Evolutionary conservation across 2,888 invertebrate species (phyloP).

Genomic region (Ecdyonurus torrentis): DNA sequence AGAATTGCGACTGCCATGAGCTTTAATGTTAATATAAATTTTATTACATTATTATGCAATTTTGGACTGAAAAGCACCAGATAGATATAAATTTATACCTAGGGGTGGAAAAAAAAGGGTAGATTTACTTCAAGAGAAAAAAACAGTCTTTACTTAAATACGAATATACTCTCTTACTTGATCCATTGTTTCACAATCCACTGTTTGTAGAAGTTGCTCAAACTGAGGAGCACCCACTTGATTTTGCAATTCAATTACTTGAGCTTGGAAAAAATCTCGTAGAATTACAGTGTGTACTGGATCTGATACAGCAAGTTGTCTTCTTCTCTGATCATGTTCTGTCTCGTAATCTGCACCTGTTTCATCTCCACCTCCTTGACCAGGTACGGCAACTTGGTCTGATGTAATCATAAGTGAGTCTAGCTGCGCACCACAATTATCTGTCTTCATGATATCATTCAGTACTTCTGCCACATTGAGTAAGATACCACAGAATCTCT

Average conservation of each 20-base stretch:
- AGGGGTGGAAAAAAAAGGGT: too few relatives aligned
- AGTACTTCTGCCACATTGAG: constrained; percentile 46
- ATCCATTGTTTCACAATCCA: constrained; percentile 53
- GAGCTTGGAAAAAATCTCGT: constrained; percentile 49
- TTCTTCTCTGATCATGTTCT: constrained; percentile 57
- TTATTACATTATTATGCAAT: background rate
- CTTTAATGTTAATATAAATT: background rate
- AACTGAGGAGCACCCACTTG: constrained; percentile 63
- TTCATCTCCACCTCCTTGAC: constrained; percentile 20
- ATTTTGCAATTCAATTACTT: constrained; percentile 47
- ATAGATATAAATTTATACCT: too few relatives aligned
- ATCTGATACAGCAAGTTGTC: constrained; percentile 49
- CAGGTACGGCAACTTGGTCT: constrained; percentile 21
- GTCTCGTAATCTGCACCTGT: constrained; percentile 42
- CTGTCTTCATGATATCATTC: background rate
- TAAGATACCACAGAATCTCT: constrained; percentile 54
- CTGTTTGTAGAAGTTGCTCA: constrained; percentile 50
- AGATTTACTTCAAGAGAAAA: too few relatives aligned
- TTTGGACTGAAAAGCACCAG: background rate
- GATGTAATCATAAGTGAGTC: background rate
- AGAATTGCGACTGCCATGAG: background rate
- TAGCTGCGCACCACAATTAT: background rate
- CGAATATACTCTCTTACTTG: constrained; percentile 46
- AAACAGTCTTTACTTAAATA: constrained; percentile 21
- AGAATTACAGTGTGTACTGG: constrained; percentile 66